Evolutionary conservation across 23 tunicate species (phyloP).

Genomic region (Trididemnum nubilum): DNA sequence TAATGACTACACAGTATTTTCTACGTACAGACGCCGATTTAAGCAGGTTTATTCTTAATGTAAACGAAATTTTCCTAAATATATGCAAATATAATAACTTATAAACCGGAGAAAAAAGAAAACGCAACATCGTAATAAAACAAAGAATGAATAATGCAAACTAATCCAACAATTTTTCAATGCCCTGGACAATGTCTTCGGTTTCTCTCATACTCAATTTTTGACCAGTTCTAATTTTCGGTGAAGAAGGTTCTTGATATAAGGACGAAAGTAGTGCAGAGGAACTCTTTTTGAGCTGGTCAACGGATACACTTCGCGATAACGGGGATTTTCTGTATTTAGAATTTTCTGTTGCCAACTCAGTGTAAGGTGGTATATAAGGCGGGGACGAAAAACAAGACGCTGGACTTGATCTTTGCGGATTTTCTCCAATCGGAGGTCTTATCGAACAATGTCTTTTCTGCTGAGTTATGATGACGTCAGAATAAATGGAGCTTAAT

Average conservation of each 20-base stretch:
- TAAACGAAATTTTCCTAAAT: too few relatives aligned
- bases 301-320: not conserved
- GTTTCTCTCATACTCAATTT: slow-evolving; percentile 55
- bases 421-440: not conserved
- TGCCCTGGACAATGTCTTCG: slow-evolving; percentile 43
- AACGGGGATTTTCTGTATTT: not conserved
- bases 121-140: too few relatives aligned
- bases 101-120: too few relatives aligned
- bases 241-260: not conserved
- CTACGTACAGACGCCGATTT: too few relatives aligned
- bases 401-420: slow-evolving; percentile 2
- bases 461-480: slow-evolving; percentile 29
- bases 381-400: slow-evolving; percentile 13
- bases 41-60: too few relatives aligned
- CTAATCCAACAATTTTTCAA: slow-evolving; percentile 48
- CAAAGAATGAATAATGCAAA: too few relatives aligned
- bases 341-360: not conserved
- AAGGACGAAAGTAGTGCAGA: not conserved
- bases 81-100: too few relatives aligned
- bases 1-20: too few relatives aligned
- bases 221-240: not conserved
- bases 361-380: not conserved
- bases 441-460: not conserved
- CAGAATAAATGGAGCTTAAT: slow-evolving; percentile 61
- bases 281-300: not conserved